A percentile compares a stretch with the other conserved stretches of the same genome.
Evolutionary conservation across 2,888 invertebrate genomes (phyloP).

Genomic region (Hofmannophila pseudospretella): DNA sequence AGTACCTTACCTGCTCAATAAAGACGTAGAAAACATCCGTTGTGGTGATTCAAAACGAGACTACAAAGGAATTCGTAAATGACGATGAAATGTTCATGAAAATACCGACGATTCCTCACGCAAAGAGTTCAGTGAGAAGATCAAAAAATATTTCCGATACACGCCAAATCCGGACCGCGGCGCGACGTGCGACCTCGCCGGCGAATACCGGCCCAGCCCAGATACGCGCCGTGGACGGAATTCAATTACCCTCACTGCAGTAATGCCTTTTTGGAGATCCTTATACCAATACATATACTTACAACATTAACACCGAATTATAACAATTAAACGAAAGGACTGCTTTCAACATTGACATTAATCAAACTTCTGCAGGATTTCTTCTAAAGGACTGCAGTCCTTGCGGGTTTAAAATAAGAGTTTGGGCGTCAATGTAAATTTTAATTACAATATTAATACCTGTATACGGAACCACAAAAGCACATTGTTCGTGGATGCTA

Average conservation of each 20-base stretch:
- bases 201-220: slow-evolving; percentile 37
- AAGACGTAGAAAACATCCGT: slow-evolving; percentile 3
- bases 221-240: slow-evolving; percentile 51
- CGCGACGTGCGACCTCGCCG: slow-evolving; percentile 44
- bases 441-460: background rate
- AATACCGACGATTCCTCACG: slow-evolving; percentile 49
- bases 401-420: too few relatives aligned
- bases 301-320: too few relatives aligned
- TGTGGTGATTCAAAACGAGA: background rate
- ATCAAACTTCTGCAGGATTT: too few relatives aligned
- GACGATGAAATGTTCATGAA: slow-evolving; percentile 42
- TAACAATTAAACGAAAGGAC: too few relatives aligned
- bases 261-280: slow-evolving; percentile 40
- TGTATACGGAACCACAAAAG: slow-evolving; percentile 15
- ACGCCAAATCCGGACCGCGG: slow-evolving; percentile 62
- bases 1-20: too few relatives aligned
- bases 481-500: slow-evolving; percentile 3
- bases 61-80: slow-evolving; percentile 39
- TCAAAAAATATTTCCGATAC: slow-evolving; percentile 61
- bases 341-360: too few relatives aligned
- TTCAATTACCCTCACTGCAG: slow-evolving; percentile 58
- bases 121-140: slow-evolving; percentile 46
- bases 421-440: background rate
- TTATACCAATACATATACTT: slow-evolving; percentile 1
- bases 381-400: too few relatives aligned